Conservation (phyloP, 1,140 invertebrate genomes). For the Batillaria attramentaria region DNA sequence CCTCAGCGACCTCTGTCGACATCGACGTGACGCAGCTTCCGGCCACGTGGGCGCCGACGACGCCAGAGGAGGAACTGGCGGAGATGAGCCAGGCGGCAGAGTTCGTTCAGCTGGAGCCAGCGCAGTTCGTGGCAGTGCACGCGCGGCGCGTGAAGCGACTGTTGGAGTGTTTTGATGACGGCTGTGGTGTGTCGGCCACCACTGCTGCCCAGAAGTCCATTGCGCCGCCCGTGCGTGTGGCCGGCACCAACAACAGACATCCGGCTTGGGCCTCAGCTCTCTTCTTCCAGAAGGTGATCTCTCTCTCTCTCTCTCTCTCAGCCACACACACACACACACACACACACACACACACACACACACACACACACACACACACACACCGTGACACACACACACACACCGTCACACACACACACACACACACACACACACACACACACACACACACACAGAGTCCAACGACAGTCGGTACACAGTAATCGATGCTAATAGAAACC, state of each 20-base stretch:
- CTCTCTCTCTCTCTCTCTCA: too few relatives aligned
- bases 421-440: too few relatives aligned
- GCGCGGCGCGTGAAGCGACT: slow-evolving; percentile 48
- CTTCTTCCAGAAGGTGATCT: slow-evolving; percentile 50
- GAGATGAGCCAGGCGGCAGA: slow-evolving; percentile 46
- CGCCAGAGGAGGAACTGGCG: slow-evolving; percentile 37
- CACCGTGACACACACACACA: too few relatives aligned
- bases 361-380: too few relatives aligned
- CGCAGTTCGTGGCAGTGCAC: slow-evolving; percentile 48
- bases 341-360: too few relatives aligned
- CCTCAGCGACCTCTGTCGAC: slow-evolving; percentile 17
- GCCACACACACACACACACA: too few relatives aligned
- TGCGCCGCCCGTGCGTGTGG: slow-evolving; percentile 48
- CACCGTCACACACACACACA: too few relatives aligned
- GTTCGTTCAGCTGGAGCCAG: slow-evolving; percentile 44
- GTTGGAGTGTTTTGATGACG: slow-evolving; percentile 53
- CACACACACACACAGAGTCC: too few relatives aligned
- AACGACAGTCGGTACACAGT: too few relatives aligned
- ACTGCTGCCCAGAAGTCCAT: slow-evolving; percentile 56
- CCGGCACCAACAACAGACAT: slow-evolving; percentile 51
- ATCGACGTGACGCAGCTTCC: slow-evolving; percentile 30
- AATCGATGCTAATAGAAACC: too few relatives aligned
- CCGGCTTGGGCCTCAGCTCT: slow-evolving; percentile 50
- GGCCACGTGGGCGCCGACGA: slow-evolving; percentile 34
- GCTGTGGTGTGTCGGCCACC: slow-evolving; percentile 51